A percentile compares a stretch with the other conserved stretches of the same genome.
These are phyloP conservation scores for Haemorhous mexicanus DNA, from an alignment of 2,113 vertebrate species.

Conservation along the genomic window DNA sequence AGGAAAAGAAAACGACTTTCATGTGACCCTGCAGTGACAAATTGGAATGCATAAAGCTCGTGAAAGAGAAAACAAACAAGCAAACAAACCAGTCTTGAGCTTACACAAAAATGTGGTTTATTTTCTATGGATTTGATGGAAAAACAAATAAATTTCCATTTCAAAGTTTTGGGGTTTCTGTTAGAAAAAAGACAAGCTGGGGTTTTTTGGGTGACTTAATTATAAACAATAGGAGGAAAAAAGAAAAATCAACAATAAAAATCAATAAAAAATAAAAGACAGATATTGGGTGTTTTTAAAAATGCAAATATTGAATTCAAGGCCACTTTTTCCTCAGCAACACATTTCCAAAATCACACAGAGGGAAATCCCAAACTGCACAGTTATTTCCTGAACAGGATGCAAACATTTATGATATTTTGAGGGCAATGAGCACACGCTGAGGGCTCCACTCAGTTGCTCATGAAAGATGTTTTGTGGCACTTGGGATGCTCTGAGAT, in stretches of 20 bases:
- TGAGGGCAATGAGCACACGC: fast-evolving
- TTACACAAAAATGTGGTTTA: neutral
- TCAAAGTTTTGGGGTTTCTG: neutral
- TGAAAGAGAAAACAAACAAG: neutral
- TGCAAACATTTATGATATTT: neutral
- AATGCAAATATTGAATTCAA: neutral
- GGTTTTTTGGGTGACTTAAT: fast-evolving
- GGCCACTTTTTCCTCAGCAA: neutral
- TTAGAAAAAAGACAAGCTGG: neutral
- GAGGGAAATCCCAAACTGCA: neutral
- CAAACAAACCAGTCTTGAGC: neutral
- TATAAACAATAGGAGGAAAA: neutral
- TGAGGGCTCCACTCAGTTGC: neutral
- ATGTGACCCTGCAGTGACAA: neutral
- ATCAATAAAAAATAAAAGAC: neutral
- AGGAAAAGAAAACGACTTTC: neutral
- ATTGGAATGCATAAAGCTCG: neutral
- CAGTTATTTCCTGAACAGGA: fast-evolving
- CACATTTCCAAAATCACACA: neutral
- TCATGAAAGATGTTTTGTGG: neutral
- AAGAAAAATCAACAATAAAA: neutral
- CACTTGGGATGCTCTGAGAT: neutral
- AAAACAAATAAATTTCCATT: neutral
- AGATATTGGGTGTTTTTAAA: neutral
- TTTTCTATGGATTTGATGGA: neutral